These are phyloP conservation scores for Antechinus flavipes DNA, from an alignment of 2,113 vertebrate genomes.

Conservation along the genomic window DNA sequence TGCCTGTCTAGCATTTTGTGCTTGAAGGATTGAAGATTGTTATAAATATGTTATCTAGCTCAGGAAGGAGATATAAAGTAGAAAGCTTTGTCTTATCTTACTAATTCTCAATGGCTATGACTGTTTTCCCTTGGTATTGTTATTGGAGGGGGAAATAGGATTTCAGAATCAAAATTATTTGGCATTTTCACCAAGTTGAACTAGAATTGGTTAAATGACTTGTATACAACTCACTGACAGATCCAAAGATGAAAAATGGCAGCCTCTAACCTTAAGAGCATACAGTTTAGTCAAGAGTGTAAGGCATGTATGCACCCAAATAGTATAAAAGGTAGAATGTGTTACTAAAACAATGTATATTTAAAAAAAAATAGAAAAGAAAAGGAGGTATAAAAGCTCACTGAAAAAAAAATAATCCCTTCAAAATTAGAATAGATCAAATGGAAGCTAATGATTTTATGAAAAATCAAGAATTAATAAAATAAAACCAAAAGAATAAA, in stretches of 20 bases:
- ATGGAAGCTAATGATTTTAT: too few species aligned
- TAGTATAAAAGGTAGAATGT: background rate
- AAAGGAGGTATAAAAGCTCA: too few species aligned
- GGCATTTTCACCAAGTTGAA: slow-evolving; percentile 10
- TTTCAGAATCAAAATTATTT: slow-evolving; percentile 8
- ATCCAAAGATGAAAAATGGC: background rate
- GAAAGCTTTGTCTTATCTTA: background rate
- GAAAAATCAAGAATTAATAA: too few species aligned
- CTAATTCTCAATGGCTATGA: background rate
- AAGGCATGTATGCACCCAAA: background rate
- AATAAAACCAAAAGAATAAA: too few species aligned
- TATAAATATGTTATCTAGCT: background rate
- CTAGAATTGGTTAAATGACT: background rate
- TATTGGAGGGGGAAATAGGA: background rate
- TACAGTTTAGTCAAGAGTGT: background rate
- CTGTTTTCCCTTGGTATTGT: background rate
- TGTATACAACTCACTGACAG: background rate
- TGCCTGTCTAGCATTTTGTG: background rate
- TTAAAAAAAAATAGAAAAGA: too few species aligned
- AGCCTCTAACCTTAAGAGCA: background rate
- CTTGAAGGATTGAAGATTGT: background rate
- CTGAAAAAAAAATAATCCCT: too few species aligned
- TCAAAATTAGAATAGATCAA: too few species aligned
- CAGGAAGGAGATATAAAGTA: background rate
- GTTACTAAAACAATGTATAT: too few species aligned